These are phyloP conservation scores for Mesochorus sp. DNA, from an alignment of 2,888 invertebrate species.

Conservation along the genomic window DNA sequence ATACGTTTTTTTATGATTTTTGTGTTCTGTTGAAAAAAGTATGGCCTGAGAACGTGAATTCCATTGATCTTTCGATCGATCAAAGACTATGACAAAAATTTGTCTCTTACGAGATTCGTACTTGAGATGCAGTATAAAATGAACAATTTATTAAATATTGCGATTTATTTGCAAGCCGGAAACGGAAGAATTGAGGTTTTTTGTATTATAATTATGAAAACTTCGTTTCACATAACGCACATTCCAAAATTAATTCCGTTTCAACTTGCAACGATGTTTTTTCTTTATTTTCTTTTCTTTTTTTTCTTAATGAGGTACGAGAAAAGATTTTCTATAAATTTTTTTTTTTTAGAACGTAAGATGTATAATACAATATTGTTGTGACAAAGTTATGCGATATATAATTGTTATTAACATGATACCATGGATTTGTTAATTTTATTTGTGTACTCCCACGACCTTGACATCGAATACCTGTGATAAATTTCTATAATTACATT, in stretches of 20 bases:
- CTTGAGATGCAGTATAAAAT: background rate
- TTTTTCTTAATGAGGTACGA: slow-evolving; percentile 8
- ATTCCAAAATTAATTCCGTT: slow-evolving; percentile 37
- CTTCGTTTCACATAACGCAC: slow-evolving; percentile 15
- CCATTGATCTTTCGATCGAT: background rate
- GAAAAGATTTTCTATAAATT: slow-evolving; percentile 20
- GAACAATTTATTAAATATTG: background rate
- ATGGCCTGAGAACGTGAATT: background rate
- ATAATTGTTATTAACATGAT: slow-evolving; percentile 19
- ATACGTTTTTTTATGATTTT: background rate
- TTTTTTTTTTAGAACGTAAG: slow-evolving; percentile 45
- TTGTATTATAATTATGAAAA: background rate
- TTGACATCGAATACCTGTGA: background rate
- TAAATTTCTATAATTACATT: background rate
- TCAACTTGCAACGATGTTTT: background rate
- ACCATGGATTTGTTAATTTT: background rate
- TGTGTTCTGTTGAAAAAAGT: too few species aligned
- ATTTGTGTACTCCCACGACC: background rate
- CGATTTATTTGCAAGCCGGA: background rate
- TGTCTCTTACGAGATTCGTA: background rate
- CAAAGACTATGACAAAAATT: background rate
- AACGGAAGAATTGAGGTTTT: background rate
- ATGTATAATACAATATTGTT: slow-evolving; percentile 56
- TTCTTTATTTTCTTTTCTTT: slow-evolving; percentile 36
- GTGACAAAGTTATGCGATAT: slow-evolving; percentile 37